Evolutionary conservation across 1,140 invertebrate species (phyloP).

Genomic region (Atta texana): DNA sequence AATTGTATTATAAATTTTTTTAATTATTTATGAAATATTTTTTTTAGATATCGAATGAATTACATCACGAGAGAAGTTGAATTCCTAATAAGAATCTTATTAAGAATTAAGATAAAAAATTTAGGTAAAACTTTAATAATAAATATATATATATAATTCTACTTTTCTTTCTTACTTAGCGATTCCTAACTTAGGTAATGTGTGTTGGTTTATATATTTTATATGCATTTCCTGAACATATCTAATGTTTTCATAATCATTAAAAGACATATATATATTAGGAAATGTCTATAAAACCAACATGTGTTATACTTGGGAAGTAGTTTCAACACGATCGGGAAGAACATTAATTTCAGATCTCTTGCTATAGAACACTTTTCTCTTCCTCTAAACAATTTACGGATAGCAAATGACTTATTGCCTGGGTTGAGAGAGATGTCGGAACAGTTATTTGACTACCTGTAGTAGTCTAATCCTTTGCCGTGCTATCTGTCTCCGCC

Average conservation of each 20-base stretch:
- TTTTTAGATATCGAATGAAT: neutral
- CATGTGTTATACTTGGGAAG: too few relatives aligned
- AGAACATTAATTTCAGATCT: neutral
- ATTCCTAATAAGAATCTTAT: neutral
- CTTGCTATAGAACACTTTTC: neutral
- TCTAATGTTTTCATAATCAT: too few relatives aligned
- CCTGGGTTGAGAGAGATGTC: conserved; percentile 55
- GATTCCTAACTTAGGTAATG: neutral
- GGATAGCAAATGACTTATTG: conserved; percentile 72
- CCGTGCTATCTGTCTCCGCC: conserved; percentile 49
- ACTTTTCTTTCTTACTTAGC: neutral
- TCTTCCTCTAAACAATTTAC: conserved; percentile 30
- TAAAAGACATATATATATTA: too few relatives aligned
- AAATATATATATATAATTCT: neutral
- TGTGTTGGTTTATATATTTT: too few relatives aligned
- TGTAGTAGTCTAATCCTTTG: conserved; percentile 72
- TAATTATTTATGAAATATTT: neutral
- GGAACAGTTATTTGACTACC: conserved; percentile 76
- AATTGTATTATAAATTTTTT: neutral
- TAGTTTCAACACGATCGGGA: neutral
- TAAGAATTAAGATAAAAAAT: neutral
- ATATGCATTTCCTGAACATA: too few relatives aligned
- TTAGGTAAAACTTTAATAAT: neutral
- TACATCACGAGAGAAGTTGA: neutral
- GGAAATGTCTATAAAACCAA: too few relatives aligned